Base-by-base conservation (phyloP, 1,140 invertebrate genomes). In the Whitmania pigra region DNA sequence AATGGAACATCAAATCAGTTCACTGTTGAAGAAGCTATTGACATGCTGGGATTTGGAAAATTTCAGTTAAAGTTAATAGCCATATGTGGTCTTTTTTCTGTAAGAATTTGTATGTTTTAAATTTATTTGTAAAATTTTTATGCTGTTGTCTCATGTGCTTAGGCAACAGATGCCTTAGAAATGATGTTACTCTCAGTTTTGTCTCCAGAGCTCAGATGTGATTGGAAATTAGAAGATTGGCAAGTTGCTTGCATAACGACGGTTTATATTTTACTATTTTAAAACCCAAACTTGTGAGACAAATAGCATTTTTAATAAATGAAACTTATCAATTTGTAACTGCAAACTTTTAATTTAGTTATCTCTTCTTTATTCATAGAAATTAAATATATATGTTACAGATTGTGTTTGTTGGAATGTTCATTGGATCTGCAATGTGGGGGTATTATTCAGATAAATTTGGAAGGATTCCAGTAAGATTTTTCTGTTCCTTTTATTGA, bases 131-230 rank as follows among this genome's bases (percentile, higher is more conserved):
- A 6, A 68, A 68, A 9, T 15, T 15, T 68, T 49, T 17, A 22
- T 36, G 6, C 31, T 20, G 0, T 40, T 17, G 29, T 54, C n/a
- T n/a, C 25, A 57, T 71, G n/a, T 6, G 92, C 90, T 79, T 91
- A 93, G 92, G 94, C 94, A 89, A 90, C 93, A 49, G 94, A 97
- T 82, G 93, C 92, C 54, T 93, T 97, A 90, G 94, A 97, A 84
- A 96, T 97, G 90, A 94, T 94, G 78, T 92, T 97, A 78, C 83
- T 97, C 17, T 92, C 91, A 75, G 94, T 97, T 74, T 81, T 97
- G 11, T 92, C 91, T 68, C 93, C 93, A 40, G 90, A 92, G 0
- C 82, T 97, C 40, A 89, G 92, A 78, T 97, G 93, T 82, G 89
- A 93, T 80, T 97, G 93, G 93, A 87, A 89, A 77, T 90, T 97